Base-by-base conservation (phyloP, 2,888 invertebrate genomes). In the Drosophila anomelani region DNA sequence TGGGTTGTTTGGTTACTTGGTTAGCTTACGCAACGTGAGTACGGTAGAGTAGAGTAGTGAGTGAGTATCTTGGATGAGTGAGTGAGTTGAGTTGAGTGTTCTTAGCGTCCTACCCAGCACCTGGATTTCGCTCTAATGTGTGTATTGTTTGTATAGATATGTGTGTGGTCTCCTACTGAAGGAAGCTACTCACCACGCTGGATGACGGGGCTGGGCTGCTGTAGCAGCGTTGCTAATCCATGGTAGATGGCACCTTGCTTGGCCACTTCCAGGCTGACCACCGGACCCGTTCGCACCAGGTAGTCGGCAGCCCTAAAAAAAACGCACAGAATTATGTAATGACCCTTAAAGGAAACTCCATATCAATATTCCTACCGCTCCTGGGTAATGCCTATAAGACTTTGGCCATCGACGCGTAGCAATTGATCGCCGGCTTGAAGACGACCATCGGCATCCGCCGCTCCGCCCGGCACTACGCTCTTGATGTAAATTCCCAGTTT, bases 181-280 rank as follows among this genome's bases (percentile, higher is more conserved):
- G 60, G 29, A 41, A 57, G 61, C 53, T 79, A 91, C 93, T 92
- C 93, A 96, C 96, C 96, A 94, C 96, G 94, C 88, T 95, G 94
- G 92, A 95, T 95, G 75, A 95, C 94, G 60, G 97, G 97, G 84
- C 97, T 97, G 13, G 98, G 98, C 91, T 98, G 98, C 83, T 97
- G 97, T 56, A 99, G 93, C 70, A 98, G 94, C 17, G 98, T 97
- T 17, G 98, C 98, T 62, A 99, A 94, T 32, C 99, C 99, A 93
- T 99, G 99, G 91, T 97, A 96, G 88, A 98, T 96, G 56, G 99
- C 99, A 56, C 98, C 99, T 92, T 99, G 98, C 93, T 99, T 99
- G 29, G 98, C 98, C 71, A 99, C 99, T 92, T 98, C 98, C 76
- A 99, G 93, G 9, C 97, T 96, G 34, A 99, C 99, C 7, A 97